phyloP scores from a whole-genome alignment of 2,113 vertebrate species.

The Lanius collurio region DNA sequence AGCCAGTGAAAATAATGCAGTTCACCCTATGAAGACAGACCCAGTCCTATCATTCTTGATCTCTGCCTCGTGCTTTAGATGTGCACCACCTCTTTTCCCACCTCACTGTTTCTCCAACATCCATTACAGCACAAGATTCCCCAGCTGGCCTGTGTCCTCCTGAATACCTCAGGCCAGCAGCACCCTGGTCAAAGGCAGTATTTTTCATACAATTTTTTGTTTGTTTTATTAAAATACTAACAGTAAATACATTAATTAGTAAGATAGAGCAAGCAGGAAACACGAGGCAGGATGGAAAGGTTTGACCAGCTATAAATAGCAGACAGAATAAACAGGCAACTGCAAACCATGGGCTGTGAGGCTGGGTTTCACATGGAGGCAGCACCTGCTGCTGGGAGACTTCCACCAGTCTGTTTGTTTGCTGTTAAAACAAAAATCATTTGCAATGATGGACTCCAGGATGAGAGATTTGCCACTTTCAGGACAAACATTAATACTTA shows the following conservation, averaged over 20 bases:
- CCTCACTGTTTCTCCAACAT: background rate
- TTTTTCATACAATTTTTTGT: background rate
- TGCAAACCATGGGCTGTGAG: background rate
- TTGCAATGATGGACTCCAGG: background rate
- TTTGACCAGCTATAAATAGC: conserved; percentile 41
- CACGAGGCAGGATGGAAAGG: background rate
- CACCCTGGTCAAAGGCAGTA: background rate
- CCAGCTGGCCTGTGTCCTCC: background rate
- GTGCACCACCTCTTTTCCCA: background rate
- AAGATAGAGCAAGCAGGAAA: background rate
- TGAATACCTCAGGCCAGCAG: background rate
- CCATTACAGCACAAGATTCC: background rate
- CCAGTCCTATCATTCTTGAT: background rate
- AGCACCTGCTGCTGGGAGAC: conserved; percentile 33
- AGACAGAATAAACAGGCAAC: conserved; percentile 32
- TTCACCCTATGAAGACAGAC: background rate
- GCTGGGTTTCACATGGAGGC: background rate
- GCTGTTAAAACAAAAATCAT: conserved; percentile 39
- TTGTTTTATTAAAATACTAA: conserved; percentile 6
- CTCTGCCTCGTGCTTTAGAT: background rate
- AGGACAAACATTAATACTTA: background rate
- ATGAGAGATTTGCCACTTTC: background rate
- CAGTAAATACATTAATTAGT: background rate
- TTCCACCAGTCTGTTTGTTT: conserved; percentile 27
- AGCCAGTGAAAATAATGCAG: background rate